phyloP scores from a whole-genome alignment of 2,797 vertebrate species.

The Cyprinodon diabolis region DNA sequence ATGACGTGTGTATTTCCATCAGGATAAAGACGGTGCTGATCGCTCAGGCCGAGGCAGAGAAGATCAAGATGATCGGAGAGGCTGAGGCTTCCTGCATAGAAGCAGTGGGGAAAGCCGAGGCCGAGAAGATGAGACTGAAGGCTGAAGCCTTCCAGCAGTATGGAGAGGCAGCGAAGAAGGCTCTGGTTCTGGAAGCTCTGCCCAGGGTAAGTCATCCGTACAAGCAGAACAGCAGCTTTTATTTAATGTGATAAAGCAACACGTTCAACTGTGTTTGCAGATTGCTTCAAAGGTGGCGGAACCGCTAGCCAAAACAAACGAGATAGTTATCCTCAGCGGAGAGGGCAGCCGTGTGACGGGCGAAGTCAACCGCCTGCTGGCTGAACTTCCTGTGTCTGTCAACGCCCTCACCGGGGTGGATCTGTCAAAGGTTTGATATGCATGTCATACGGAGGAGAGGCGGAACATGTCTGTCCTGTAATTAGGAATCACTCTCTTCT shows the following conservation, averaged over 20 bases:
- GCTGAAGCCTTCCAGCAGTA: conserved; percentile 92
- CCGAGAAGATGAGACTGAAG: conserved; percentile 93
- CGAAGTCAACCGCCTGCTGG: conserved; percentile 88
- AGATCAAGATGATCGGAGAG: conserved; percentile 89
- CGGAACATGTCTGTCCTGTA: too few relatives aligned
- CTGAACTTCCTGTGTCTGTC: conserved; percentile 89
- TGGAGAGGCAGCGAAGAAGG: conserved; percentile 90
- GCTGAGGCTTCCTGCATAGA: conserved; percentile 90
- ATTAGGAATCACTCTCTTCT: too few relatives aligned
- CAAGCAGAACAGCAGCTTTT: too few relatives aligned
- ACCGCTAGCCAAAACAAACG: conserved; percentile 87
- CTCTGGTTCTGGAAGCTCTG: conserved; percentile 91
- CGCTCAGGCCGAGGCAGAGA: conserved; percentile 92
- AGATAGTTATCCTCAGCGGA: conserved; percentile 92
- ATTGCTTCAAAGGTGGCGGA: conserved; percentile 90
- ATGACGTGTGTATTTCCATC: neutral
- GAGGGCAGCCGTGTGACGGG: conserved; percentile 82
- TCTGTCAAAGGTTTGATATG: conserved; percentile 86
- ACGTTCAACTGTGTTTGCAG: conserved; percentile 62
- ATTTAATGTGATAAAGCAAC: neutral
- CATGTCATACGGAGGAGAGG: neutral
- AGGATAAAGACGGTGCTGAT: conserved; percentile 90
- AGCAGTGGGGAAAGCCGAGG: conserved; percentile 90
- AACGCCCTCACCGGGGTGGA: conserved; percentile 93
- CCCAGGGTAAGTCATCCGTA: conserved; percentile 82